A percentile compares a stretch with the other conserved stretches of the same genome.
These are phyloP conservation scores for Tinea semifulvella DNA, from an alignment of 2,888 invertebrate genomes.

Conservation along the genomic window DNA sequence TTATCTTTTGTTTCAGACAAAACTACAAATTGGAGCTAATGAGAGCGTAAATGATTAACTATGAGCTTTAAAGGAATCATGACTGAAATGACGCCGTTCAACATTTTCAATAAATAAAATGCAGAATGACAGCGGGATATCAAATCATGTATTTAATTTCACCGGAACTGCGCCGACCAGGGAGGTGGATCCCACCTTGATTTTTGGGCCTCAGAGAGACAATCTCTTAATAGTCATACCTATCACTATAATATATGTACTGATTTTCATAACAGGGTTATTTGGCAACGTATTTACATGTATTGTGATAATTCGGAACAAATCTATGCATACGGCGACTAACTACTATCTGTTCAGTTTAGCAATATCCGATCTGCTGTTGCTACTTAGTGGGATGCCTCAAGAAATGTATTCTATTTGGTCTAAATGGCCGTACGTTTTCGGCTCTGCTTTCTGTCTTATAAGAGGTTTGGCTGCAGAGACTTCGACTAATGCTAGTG, in stretches of 20 bases:
- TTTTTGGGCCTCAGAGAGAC: conserved; percentile 60
- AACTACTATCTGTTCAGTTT: conserved; percentile 87
- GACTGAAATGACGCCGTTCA: background rate
- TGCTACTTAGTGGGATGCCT: conserved; percentile 82
- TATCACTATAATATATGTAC: conserved; percentile 76
- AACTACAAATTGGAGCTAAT: background rate
- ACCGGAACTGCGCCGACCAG: conserved; percentile 15
- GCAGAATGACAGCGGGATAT: conserved; percentile 4
- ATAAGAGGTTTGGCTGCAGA: conserved; percentile 82
- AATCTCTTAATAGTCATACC: conserved; percentile 72
- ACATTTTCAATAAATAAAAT: conserved; percentile 8
- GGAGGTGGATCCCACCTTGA: conserved; percentile 34
- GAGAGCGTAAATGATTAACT: background rate
- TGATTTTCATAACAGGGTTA: conserved; percentile 83
- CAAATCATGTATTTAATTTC: conserved; percentile 1
- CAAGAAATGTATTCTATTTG: conserved; percentile 83
- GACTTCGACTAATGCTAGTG: conserved; percentile 81
- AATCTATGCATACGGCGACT: conserved; percentile 84
- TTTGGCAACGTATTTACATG: conserved; percentile 87
- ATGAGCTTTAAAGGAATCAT: conserved; percentile 1
- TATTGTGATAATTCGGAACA: conserved; percentile 82
- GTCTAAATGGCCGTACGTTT: conserved; percentile 79
- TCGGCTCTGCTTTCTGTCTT: conserved; percentile 83
- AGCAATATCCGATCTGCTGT: conserved; percentile 83
- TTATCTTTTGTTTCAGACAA: conserved; percentile 8